Percentiles rank a stretch among this genome's conserved stretches.
These are phyloP conservation scores for Camponotus pennsylvanicus DNA, from an alignment of 1,140 invertebrate species.

Conservation along the genomic window DNA sequence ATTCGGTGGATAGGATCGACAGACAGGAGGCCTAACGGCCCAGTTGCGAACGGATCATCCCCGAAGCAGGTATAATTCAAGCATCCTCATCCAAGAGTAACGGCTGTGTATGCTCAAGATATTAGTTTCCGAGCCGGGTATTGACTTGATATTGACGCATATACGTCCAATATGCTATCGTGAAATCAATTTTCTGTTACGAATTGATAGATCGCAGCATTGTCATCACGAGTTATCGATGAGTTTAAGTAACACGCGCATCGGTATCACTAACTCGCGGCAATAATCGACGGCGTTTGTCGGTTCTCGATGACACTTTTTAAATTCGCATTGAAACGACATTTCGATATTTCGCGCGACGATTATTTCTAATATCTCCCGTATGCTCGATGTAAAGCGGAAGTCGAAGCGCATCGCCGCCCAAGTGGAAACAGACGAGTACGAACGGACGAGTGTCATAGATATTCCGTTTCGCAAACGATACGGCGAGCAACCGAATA, in stretches of 20 bases:
- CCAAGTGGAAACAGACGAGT: slow-evolving; percentile 8
- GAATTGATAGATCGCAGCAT: background rate
- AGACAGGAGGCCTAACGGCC: slow-evolving; percentile 21
- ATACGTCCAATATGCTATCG: background rate
- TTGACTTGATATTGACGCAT: slow-evolving; percentile 49
- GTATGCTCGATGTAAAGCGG: slow-evolving; percentile 6
- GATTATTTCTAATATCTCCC: slow-evolving; percentile 45
- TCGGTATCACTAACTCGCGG: slow-evolving; percentile 39
- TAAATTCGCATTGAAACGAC: background rate
- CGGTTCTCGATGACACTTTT: background rate
- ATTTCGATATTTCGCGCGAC: slow-evolving; percentile 29
- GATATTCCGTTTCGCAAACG: slow-evolving; percentile 14
- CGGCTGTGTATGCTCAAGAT: slow-evolving; percentile 52
- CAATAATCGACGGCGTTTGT: slow-evolving; percentile 12
- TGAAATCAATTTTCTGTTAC: slow-evolving; percentile 58
- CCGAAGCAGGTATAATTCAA: slow-evolving; percentile 56
- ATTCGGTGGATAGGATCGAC: slow-evolving; percentile 28
- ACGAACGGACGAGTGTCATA: slow-evolving; percentile 1
- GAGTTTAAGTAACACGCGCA: slow-evolving; percentile 26
- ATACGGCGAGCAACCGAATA: background rate
- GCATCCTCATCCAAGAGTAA: slow-evolving; percentile 49
- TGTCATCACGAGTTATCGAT: slow-evolving; percentile 49
- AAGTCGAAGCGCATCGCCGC: background rate
- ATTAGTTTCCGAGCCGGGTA: slow-evolving; percentile 55
- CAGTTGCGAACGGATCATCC: slow-evolving; percentile 53